phyloP scores from a whole-genome alignment of 2,888 invertebrate genomes.

The Phyllotreta cruciferae region DNA sequence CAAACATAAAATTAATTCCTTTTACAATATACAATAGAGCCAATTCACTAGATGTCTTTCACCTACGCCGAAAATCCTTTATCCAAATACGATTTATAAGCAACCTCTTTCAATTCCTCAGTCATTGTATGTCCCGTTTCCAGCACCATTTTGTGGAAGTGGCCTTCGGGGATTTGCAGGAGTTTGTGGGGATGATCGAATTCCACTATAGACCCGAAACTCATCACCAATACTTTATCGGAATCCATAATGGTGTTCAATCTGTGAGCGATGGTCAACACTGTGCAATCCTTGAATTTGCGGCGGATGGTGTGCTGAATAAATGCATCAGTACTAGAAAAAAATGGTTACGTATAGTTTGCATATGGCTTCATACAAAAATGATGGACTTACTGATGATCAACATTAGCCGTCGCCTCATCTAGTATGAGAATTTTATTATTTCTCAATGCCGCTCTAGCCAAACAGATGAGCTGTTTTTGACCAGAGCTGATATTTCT shows the following conservation, averaged over 20 bases:
- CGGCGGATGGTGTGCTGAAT: conserved; percentile 78
- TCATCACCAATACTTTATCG: conserved; percentile 81
- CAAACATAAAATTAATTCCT: too few relatives aligned
- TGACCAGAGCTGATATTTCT: conserved; percentile 88
- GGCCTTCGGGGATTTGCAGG: conserved; percentile 67
- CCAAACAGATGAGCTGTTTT: conserved; percentile 84
- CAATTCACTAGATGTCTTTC: not conserved
- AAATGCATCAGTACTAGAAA: conserved; percentile 69
- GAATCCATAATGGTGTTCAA: conserved; percentile 40
- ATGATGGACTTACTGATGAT: conserved; percentile 68
- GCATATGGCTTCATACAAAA: conserved; percentile 63
- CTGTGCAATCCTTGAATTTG: conserved; percentile 78
- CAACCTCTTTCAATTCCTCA: conserved; percentile 49
- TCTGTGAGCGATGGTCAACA: conserved; percentile 67
- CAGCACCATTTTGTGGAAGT: conserved; percentile 71
- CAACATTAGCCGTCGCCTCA: conserved; percentile 91
- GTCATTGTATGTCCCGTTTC: conserved; percentile 67
- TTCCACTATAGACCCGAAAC: conserved; percentile 77
- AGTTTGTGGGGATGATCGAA: conserved; percentile 78
- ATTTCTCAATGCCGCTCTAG: conserved; percentile 80
- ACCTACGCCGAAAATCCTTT: not conserved
- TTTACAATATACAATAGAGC: too few relatives aligned
- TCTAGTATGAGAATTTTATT: conserved; percentile 84
- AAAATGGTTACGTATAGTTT: not conserved
- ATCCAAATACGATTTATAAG: conserved; percentile 43